Base-by-base conservation (phyloP, 1,140 invertebrate genomes). In the Hetaerina americana region DNA sequence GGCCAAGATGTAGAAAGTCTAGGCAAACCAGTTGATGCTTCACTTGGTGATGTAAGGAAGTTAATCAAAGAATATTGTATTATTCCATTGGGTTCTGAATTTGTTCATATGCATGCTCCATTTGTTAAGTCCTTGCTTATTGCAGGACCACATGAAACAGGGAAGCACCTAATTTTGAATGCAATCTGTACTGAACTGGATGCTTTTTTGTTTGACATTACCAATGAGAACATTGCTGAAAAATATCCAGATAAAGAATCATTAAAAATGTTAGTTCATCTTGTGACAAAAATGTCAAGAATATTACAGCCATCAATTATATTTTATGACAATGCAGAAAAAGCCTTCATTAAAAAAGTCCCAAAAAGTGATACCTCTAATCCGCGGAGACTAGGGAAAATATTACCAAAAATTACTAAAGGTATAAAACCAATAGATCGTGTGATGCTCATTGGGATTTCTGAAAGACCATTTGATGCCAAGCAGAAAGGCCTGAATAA, bases 231-330 rank as follows among this genome's bases (percentile, higher is more conserved):
- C 78, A 91, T 97, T 73, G 93, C 90, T 5, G 92, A 92, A 2
- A 89, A 96, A 85, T 97, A 97, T 84, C 93, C 92, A 0, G 94
- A 94, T 12, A 97, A 97, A 84, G 89, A 93, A 8, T 96, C 96
- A 0, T 82, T 96, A 0, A 95, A 94, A 68, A 97, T 98, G 95
- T 83, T 98, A 0, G 87, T 97, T 71, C 90, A 92, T 81, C 80
- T 91, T 12, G 84, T 91, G 40, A 85, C 84, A 29, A 91, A 89
- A 80, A 86, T 87, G 72, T 40, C 31, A 6, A 84, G 88, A 74
- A 76, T 95, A 24, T 77, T 94, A 1, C 92, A 97, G 77, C 96
- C 96, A 0, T 87, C 93, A 0, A 87, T 98, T 0, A 93, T 98
- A 76, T 92, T 92, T 78, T 94, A 98, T 85, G 92, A 94, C 75